These are phyloP conservation scores for Eupsittula cactorum DNA, from an alignment of 2,113 vertebrate genomes.

Conservation along the genomic window DNA sequence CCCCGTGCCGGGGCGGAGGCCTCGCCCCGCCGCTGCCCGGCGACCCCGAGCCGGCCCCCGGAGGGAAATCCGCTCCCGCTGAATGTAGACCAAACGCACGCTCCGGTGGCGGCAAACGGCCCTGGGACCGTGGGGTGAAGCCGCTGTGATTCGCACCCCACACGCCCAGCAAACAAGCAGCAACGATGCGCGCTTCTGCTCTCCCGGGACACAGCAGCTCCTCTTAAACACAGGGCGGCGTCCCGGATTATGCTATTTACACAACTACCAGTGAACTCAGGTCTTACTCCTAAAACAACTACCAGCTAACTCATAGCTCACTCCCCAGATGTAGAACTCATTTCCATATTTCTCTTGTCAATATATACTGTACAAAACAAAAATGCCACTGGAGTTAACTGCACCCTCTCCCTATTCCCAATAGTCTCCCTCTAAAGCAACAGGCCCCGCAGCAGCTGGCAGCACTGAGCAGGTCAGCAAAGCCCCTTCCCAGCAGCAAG, in stretches of 20 bases:
- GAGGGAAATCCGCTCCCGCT: too few relatives aligned
- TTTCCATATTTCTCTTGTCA: neutral
- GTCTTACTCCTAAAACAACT: neutral
- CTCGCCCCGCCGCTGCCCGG: neutral
- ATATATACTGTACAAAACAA: neutral
- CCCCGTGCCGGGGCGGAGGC: neutral
- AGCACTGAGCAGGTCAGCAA: neutral
- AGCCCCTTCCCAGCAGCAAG: neutral
- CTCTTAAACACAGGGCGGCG: neutral
- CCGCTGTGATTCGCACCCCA: neutral
- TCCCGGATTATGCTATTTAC: neutral
- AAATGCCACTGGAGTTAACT: neutral
- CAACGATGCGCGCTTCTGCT: neutral
- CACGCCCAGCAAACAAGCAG: neutral
- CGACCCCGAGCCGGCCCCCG: too few relatives aligned
- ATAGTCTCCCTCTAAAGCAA: rapidly evolving
- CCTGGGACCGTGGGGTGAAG: neutral
- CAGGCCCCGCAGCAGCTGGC: neutral
- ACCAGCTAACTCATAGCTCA: neutral
- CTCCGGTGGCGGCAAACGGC: neutral
- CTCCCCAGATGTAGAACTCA: neutral
- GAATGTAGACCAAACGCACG: too few relatives aligned
- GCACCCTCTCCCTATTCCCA: neutral
- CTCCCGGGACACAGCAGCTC: neutral
- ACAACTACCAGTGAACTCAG: neutral